These are phyloP conservation scores for Micropoecilia bifurca DNA, from an alignment of 2,797 vertebrate species.

Conservation along the genomic window DNA sequence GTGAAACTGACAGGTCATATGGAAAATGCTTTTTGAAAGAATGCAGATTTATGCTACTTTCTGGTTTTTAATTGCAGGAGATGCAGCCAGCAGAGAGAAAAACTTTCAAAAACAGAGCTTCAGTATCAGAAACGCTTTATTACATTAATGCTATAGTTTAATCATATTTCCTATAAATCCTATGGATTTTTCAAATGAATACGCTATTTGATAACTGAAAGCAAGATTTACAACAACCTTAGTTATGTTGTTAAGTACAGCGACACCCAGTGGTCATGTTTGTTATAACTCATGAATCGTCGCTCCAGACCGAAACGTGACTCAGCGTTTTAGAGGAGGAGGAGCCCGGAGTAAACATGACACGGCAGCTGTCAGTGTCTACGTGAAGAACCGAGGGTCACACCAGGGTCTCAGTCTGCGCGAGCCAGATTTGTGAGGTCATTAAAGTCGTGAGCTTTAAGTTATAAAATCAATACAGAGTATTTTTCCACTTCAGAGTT, in stretches of 20 bases:
- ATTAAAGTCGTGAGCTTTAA: neutral
- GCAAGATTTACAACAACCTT: neutral
- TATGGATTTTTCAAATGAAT: neutral
- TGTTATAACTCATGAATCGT: constrained; percentile 6
- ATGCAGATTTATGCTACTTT: neutral
- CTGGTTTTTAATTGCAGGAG: neutral
- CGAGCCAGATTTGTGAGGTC: neutral
- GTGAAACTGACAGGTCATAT: neutral
- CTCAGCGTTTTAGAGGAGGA: neutral
- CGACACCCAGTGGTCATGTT: neutral
- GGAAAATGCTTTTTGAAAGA: neutral
- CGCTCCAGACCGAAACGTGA: constrained; percentile 13
- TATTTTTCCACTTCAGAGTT: neutral
- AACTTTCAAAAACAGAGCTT: neutral
- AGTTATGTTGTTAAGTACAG: neutral
- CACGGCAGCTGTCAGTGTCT: constrained; percentile 1
- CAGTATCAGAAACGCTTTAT: neutral
- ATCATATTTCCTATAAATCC: neutral
- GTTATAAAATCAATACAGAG: neutral
- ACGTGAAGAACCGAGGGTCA: neutral
- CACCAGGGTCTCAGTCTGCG: neutral
- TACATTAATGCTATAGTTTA: neutral
- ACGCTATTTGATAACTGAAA: neutral
- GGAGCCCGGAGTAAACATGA: constrained; percentile 14
- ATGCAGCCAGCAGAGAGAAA: neutral